phyloP scores from a whole-genome alignment of 1,140 invertebrate species.

The Hyphantria cunea region DNA sequence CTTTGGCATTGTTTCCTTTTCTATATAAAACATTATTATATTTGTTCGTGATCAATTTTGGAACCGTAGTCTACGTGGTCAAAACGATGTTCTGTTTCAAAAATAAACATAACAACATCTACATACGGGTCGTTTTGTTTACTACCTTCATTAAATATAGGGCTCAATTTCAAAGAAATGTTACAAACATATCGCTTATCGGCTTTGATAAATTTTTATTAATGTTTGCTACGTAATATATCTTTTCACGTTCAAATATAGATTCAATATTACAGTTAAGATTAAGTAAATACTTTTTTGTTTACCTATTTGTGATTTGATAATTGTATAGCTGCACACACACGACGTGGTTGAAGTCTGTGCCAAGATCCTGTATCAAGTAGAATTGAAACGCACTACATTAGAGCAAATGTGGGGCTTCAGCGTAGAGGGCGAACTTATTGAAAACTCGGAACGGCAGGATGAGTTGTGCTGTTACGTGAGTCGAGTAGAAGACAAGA shows the following conservation, averaged over 20 bases:
- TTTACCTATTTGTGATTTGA: not conserved
- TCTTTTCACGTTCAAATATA: too few species aligned
- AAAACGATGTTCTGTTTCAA: constrained; percentile 2
- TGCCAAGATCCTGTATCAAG: constrained; percentile 97
- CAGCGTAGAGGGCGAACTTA: constrained; percentile 97
- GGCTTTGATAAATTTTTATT: constrained; percentile 1
- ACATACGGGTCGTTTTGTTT: constrained; percentile 1
- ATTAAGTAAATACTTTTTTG: not conserved
- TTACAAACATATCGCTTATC: not conserved
- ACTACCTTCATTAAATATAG: constrained; percentile 1
- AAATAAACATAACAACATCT: constrained; percentile 15
- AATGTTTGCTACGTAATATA: not conserved
- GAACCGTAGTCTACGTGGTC: constrained; percentile 14
- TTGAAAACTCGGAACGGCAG: constrained; percentile 96
- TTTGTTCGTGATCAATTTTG: constrained; percentile 18
- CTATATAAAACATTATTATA: too few species aligned
- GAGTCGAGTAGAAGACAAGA: constrained; percentile 96
- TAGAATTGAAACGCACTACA: constrained; percentile 93
- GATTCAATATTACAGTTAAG: too few species aligned
- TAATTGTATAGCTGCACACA: constrained; percentile 89
- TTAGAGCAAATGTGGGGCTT: constrained; percentile 98
- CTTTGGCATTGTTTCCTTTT: too few species aligned
- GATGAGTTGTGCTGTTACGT: constrained; percentile 98
- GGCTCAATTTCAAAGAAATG: not conserved
- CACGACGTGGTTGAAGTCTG: constrained; percentile 98